Evolutionary conservation across 2,113 vertebrate genomes (phyloP), one percentile per base, ranked within the genome.

Genomic region (Strix uralensis): DNA sequence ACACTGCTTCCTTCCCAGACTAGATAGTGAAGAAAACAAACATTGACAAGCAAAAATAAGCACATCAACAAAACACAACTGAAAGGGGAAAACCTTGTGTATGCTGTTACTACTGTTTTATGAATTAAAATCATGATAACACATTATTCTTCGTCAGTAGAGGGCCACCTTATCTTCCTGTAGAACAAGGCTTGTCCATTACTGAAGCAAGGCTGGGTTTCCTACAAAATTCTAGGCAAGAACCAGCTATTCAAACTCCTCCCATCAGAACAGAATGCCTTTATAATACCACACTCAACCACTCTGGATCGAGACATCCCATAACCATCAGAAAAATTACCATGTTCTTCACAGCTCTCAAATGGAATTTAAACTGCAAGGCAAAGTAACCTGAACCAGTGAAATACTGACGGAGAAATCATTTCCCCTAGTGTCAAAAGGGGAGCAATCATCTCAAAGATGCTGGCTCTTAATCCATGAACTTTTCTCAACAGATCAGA

Each of bases 1-100:
- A 99, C 99, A 74, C 99, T 99, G 98, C 98, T 98, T 93, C 99
- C 98, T 97, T 99, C 99, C 99, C 99, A 99, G 49, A 99, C 99
- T 99, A 79, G 91, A 95, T 71, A 86, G 66, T 17, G 62, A 93
- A 97, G 32, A 92, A 85, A 95, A 92, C 61, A 94, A 96, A 96
- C 73, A 94, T 89, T 80, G 90, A 97, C 94, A 94, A 92, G 73
- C 81, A 92, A 90, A 87, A 85, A 59, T 78, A 94, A 97, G 52
- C 72, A 86, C 36, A 91, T n/a, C 66, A 86, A 81, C 11, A 81
- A 87, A 58, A 84, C 6, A 5, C 27, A 90, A 44, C 2, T 55
- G 22, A 79, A 72, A 86, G 13, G 11, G 32, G 5, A 57, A 52
- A 94, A 21, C 49, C 46, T n/a, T 66, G 9, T 22, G 18, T 47